phyloP scores from a whole-genome alignment of 2,797 vertebrate genomes.

The Gymnocypris eckloni region DNA sequence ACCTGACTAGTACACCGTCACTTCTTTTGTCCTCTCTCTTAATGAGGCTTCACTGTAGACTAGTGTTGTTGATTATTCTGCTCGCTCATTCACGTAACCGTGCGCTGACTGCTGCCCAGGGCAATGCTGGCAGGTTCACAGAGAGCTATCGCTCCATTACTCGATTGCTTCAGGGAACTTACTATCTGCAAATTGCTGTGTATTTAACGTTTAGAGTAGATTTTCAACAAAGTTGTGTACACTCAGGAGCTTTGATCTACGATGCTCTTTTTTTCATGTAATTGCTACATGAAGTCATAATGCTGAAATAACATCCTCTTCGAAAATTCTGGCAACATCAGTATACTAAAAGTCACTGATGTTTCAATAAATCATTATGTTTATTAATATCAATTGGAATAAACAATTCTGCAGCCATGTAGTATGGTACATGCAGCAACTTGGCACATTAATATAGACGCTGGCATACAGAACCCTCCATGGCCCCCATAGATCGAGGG shows the following conservation, averaged over 20 bases:
- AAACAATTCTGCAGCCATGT: conserved; percentile 11
- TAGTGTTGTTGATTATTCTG: conserved; percentile 29
- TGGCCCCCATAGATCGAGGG: background rate
- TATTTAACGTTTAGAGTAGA: conserved; percentile 27
- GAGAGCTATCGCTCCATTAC: conserved; percentile 39
- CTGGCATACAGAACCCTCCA: background rate
- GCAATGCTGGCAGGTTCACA: conserved; percentile 37
- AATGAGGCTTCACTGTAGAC: conserved; percentile 44
- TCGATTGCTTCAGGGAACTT: conserved; percentile 39
- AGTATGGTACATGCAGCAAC: background rate
- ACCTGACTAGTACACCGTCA: conserved; percentile 23
- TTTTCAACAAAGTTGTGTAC: conserved; percentile 5
- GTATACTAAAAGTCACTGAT: background rate
- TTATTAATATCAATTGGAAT: background rate
- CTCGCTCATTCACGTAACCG: conserved; percentile 45
- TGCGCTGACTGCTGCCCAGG: conserved; percentile 26
- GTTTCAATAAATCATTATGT: background rate
- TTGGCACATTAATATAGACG: background rate
- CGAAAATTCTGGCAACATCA: background rate
- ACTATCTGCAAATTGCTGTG: conserved; percentile 8
- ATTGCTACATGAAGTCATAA: background rate
- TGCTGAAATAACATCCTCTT: background rate
- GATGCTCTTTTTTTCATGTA: background rate
- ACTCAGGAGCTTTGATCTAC: background rate
- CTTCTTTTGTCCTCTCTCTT: conserved; percentile 43